Evolutionary conservation across 2,113 vertebrate species (phyloP), one percentile per base, ranked within the genome.

Genomic region (Gila orcuttii): DNA sequence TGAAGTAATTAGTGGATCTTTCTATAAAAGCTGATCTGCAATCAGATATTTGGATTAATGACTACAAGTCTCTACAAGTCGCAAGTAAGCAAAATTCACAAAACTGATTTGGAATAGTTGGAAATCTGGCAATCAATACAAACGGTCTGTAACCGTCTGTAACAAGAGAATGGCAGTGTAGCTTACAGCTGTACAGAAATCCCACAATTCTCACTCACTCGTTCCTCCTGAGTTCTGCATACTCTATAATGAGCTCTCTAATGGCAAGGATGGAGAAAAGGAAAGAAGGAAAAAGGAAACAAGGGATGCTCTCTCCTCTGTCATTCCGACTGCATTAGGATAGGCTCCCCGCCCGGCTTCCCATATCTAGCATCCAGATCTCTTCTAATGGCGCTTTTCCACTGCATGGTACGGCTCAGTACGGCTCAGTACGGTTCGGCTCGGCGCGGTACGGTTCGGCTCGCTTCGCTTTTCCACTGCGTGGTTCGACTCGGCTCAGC

Each of bases 201-300:
- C 79, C 39, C 52, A 42, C 50, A 28, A 23, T 45, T 73, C 77
- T 60, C 69, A 36, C 15, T 33, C 23, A 17, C 64, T 55, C 23
- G n/a, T 74, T 86, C 36, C 78, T 79, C 84, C 13, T 19, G 39
- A 79, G 78, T 68, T 86, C 77, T 74, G 74, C 73, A 23, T 74
- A n/a, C 66, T 57, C 57, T 42, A 60, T 86, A 86, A 81, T 86
- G 85, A 80, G 90, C 89, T 88, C 90, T 92, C 88, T 79, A 71
- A 77, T 77, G 75, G 87, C 76, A 87, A 33, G 12, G 13, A 62
- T 4, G 76, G 59, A 42, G 21, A n/a, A 31, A 85, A 42, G 68
- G 71, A 64, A 64, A 80, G n/a, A 74, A 50, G 55, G 74, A 52
- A 36, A 86, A 39, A 82, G 80, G 88, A 52, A 85, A 64, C 36